Conservation (phyloP, 2,113 vertebrate species). For the Canis aureus region DNA sequence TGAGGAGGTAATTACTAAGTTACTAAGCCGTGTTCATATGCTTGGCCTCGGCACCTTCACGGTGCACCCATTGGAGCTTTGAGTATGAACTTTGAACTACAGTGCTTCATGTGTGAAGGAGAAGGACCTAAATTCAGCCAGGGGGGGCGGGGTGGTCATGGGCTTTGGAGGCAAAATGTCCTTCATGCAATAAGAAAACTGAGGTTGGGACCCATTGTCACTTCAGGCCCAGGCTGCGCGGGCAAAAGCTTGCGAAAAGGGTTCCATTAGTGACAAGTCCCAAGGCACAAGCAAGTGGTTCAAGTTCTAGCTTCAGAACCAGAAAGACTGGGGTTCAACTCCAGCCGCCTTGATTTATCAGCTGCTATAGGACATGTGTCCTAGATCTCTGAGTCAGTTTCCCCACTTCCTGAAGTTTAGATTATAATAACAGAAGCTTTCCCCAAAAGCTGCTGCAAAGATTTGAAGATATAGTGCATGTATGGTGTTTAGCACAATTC, state of each 20-base stretch:
- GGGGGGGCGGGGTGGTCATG: too few species aligned
- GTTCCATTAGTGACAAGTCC: too few species aligned
- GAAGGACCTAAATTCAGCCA: constrained; percentile 60
- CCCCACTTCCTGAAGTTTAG: neutral
- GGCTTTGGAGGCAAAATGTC: neutral
- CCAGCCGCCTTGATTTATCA: neutral
- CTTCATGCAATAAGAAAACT: neutral
- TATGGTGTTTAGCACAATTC: neutral
- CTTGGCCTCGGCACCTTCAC: constrained; percentile 77
- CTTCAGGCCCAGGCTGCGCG: rapidly evolving
- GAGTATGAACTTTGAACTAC: constrained; percentile 73
- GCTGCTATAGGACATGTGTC: too few species aligned
- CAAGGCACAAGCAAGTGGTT: too few species aligned
- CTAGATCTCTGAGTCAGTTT: neutral
- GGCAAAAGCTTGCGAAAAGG: too few species aligned
- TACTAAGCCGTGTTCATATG: constrained; percentile 68
- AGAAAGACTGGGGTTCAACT: neutral
- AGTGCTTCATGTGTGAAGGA: neutral
- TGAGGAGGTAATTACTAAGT: constrained; percentile 9
- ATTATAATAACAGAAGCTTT: neutral
- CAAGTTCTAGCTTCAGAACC: neutral
- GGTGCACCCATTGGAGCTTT: constrained; percentile 51
- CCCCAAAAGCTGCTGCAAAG: neutral
- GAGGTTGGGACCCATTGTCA: neutral
- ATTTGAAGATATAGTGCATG: rapidly evolving